Percentiles rank a stretch among this genome's conserved stretches.
phyloP scores from a whole-genome alignment of 2,113 vertebrate genomes.

The Cyphomyrus plagiostoma region DNA sequence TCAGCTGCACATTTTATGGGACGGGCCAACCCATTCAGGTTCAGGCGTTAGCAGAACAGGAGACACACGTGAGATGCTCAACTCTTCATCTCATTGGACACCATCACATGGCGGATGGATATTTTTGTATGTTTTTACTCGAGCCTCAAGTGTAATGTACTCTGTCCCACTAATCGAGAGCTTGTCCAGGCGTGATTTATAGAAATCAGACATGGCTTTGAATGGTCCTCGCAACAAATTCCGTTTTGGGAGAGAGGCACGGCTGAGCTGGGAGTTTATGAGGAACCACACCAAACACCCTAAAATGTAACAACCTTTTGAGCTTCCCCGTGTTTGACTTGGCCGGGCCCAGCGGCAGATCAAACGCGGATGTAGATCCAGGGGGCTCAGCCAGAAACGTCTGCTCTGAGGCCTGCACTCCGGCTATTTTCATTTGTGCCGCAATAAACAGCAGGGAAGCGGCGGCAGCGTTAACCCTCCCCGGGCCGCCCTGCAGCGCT shows the following conservation, averaged over 20 bases:
- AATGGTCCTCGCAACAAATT: neutral
- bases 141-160: neutral
- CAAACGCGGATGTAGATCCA: conserved; percentile 11
- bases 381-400: conserved; percentile 8
- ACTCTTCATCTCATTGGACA: neutral
- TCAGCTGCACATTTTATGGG: neutral
- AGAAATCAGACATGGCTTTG: conserved; percentile 4
- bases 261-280: conserved; percentile 11
- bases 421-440: conserved; percentile 13
- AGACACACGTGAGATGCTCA: neutral
- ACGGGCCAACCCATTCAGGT: neutral
- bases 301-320: conserved; percentile 14
- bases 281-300: conserved; percentile 12
- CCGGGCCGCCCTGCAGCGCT: neutral
- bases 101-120: neutral
- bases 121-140: neutral
- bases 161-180: neutral
- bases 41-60: neutral
- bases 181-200: conserved; percentile 1
- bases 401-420: neutral
- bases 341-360: neutral
- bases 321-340: conserved; percentile 21
- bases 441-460: conserved; percentile 5
- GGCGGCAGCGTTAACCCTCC: neutral
- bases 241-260: neutral